Evolutionary conservation across 2,113 vertebrate species (phyloP).

Genomic region (Chloebia gouldiae): DNA sequence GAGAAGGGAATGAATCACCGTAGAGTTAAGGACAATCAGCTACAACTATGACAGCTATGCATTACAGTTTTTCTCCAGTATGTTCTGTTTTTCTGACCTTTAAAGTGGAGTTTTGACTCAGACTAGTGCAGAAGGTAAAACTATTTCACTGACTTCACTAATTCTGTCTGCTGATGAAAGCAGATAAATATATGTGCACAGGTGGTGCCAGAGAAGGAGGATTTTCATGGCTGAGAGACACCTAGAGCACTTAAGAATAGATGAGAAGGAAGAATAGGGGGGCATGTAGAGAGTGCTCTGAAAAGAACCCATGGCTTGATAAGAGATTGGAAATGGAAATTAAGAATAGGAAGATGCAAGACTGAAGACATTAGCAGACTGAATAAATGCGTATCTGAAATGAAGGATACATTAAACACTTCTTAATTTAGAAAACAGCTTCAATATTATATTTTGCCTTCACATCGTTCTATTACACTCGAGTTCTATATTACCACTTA

Average conservation of each 20-base stretch:
- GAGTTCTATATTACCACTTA: conserved; percentile 43
- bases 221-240: not conserved
- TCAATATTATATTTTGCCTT: not conserved
- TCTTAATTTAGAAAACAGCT: not conserved
- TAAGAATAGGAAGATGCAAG: not conserved
- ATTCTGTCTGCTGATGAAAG: not conserved
- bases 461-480: not conserved
- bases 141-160: not conserved
- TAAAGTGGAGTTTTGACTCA: not conserved
- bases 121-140: not conserved
- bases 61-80: not conserved
- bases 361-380: not conserved
- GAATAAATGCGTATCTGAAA: not conserved
- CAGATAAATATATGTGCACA: not conserved
- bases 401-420: not conserved
- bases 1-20: not conserved
- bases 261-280: not conserved
- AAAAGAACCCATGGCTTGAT: not conserved
- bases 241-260: not conserved
- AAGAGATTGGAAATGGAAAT: not conserved
- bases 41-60: not conserved
- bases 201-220: not conserved
- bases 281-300: not conserved
- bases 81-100: not conserved
- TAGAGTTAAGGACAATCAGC: not conserved